These are phyloP conservation scores for Eira barbara DNA, from an alignment of 2,113 vertebrate genomes.

Conservation along the genomic window DNA sequence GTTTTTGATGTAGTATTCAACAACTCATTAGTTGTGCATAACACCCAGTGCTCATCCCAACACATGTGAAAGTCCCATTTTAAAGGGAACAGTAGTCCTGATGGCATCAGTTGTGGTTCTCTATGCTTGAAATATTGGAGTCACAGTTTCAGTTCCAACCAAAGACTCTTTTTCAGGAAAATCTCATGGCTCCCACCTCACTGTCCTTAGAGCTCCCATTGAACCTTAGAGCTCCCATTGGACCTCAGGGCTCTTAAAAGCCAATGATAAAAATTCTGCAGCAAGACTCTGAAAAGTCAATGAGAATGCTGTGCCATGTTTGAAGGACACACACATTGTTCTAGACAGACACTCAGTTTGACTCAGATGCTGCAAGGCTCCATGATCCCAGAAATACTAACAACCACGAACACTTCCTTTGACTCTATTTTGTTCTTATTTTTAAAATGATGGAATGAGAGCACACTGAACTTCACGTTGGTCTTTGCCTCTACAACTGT, in stretches of 20 bases:
- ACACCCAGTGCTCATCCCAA: too few relatives aligned
- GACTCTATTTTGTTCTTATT: background rate
- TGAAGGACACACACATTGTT: rapidly evolving
- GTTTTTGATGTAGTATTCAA: too few relatives aligned
- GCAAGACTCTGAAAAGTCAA: rapidly evolving
- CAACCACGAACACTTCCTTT: too few relatives aligned
- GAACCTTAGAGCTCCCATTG: background rate
- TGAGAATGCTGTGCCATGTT: rapidly evolving
- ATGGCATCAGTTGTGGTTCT: rapidly evolving
- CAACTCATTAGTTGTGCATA: too few relatives aligned
- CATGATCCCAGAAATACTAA: background rate
- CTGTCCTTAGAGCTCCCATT: background rate
- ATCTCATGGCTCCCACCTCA: too few relatives aligned
- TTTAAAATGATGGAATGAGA: background rate
- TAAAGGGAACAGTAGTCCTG: too few relatives aligned
- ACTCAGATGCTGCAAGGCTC: background rate
- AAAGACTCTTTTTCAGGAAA: background rate
- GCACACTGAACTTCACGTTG: background rate
- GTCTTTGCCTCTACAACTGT: background rate
- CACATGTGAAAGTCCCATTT: background rate
- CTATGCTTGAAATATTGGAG: background rate
- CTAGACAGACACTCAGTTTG: background rate
- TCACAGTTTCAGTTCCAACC: background rate
- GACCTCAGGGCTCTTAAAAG: too few relatives aligned
- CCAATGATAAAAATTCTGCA: background rate